Evolutionary conservation across 2,888 invertebrate species (phyloP), one percentile per base, ranked within the genome.

Genomic region (Meandrusa payeni): DNA sequence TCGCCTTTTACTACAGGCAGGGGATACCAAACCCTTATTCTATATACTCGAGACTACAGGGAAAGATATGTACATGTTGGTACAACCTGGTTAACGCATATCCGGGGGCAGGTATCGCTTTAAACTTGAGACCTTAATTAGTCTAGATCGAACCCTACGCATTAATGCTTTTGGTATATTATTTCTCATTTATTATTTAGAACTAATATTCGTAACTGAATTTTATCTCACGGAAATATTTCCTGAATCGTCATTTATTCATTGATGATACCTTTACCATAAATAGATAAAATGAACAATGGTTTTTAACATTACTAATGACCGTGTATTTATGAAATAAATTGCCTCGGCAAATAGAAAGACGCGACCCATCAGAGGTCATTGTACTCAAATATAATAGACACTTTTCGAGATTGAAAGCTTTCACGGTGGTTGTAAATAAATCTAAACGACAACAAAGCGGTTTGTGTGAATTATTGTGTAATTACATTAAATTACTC

Each of bases 351-450:
- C 50, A 61, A 57, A 65, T 67, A 57, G 49, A 62, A 60, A 66
- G 60, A 69, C 65, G 61, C 57, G 54, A 64, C 44, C 62, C 57
- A 69, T 67, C 64, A 69, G 59, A 49, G 56, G 54, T 66, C 68
- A 73, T 78, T 78, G 72, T 76, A 51, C 45, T 53, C 41, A 44
- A 48, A 55, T 57, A 76, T 71, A 78, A 75, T 73, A 61, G 69
- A 67, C 58, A 65, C 67, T 73, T 68, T 61, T 57, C 42, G 51
- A 45, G 53, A 51, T 56, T 58, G 60, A 68, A 67, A 54, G 59
- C 57, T 61, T 61, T 59, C 37, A 45, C 29, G 52, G 53, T 51
- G 49, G 57, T 55, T 61, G 54, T 55, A 60, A 68, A 66, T 68
- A 44, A 31, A 32, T 13, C 26, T 17, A 6, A 32, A 36, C 24